Evolutionary conservation across 2,888 invertebrate species (phyloP), one percentile per base, ranked within the genome.

Genomic region (Melipona beecheii): DNA sequence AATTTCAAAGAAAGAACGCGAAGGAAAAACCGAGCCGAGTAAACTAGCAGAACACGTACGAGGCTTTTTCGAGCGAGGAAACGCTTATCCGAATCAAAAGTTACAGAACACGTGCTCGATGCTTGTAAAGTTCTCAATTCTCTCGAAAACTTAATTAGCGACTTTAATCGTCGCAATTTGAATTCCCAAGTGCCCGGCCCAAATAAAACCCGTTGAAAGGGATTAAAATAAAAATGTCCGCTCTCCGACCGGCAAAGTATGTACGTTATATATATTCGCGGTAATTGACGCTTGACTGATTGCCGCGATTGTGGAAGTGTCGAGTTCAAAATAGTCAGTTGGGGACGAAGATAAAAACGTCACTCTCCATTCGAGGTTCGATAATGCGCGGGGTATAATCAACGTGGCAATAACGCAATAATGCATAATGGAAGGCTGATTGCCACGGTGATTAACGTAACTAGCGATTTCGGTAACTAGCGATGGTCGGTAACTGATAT

Each of bases 241-340:
- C 2, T 52, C 50, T 21, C 36, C 21, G 5, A 4, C 24, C 27
- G 13, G 4, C 19, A 0, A 36, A 19, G 24, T 56, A 17, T 36
- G 3, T 15, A 36, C 50, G 52, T 43, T 43, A 43, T 43, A 43
- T 43, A 19, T 19, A 66, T 68, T 72, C 31, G 21, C 2, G 13
- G 13, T 83, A 81, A 83, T 81, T 83, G 75, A 54, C 66, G 27
- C 71, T n/a, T 66, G 66, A 68, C 19, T 75, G 82, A 75, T 71
- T 52, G n/a, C n/a, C 2, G 11, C 17, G 24, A 65, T 58, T 73
- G 19, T 17, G 21, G 27, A 49, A 73, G 15, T 24, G n/a, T 1
- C 0, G 36, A 15, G 24, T 54, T 71, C 24, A 4, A 65, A 82
- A 60, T 21, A 77, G 49, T n/a, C 24, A 24, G 15, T 19, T 52